These are phyloP conservation scores for Furcifer pardalis DNA, from an alignment of 2,797 vertebrate genomes.

Conservation along the genomic window DNA sequence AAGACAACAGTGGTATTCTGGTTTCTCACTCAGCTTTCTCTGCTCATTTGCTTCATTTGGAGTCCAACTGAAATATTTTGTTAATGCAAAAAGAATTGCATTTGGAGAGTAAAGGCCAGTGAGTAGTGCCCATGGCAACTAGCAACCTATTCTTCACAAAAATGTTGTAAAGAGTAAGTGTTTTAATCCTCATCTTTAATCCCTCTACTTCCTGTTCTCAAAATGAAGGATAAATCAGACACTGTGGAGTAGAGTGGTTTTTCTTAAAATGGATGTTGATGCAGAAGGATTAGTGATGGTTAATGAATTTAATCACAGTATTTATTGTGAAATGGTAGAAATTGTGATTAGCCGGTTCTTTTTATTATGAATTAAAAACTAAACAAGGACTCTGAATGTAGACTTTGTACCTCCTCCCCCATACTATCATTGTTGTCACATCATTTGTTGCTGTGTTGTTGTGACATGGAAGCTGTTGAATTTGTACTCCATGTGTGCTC, in stretches of 20 bases:
- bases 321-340: conserved; percentile 76
- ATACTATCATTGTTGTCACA: conserved; percentile 46
- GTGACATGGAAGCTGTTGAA: conserved; percentile 11
- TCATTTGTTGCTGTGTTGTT: conserved; percentile 47
- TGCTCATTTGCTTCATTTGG: conserved; percentile 66
- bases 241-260: conserved; percentile 70
- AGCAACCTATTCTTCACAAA: conserved; percentile 74
- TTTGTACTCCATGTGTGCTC: fast-evolving
- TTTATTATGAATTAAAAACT: conserved; percentile 68
- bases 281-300: conserved; percentile 76
- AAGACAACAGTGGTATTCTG: conserved; percentile 44
- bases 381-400: conserved; percentile 63
- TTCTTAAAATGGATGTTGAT: conserved; percentile 75
- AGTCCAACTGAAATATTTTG: conserved; percentile 74
- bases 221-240: conserved; percentile 81
- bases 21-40: conserved; percentile 61
- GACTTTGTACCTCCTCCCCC: conserved; percentile 35
- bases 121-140: conserved; percentile 76
- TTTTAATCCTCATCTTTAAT: conserved; percentile 82
- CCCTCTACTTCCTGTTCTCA: conserved; percentile 79
- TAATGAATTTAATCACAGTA: conserved; percentile 77
- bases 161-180: conserved; percentile 75
- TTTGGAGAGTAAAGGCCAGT: conserved; percentile 69
- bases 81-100: conserved; percentile 68
- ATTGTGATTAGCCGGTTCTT: conserved; percentile 65